phyloP scores from a whole-genome alignment of 2,888 invertebrate genomes.

The Coleophora deauratella region DNA sequence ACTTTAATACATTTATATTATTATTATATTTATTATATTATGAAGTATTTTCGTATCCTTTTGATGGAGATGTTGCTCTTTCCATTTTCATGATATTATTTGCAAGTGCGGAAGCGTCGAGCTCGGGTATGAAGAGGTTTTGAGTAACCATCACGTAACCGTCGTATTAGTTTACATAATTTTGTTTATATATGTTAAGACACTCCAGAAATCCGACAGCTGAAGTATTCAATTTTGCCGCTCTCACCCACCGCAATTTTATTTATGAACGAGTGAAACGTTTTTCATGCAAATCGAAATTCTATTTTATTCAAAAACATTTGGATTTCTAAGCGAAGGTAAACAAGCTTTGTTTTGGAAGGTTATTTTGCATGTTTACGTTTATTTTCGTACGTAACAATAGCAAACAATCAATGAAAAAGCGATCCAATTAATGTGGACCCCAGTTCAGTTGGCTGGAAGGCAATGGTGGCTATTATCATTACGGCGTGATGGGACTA shows the following conservation, averaged over 20 bases:
- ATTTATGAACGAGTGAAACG: constrained; percentile 1
- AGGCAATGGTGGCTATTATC: constrained; percentile 48
- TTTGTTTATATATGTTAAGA: constrained; percentile 8
- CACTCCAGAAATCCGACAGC: too few species aligned
- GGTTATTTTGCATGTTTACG: constrained; percentile 6
- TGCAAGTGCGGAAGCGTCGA: constrained; percentile 3
- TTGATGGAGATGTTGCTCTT: constrained; percentile 31
- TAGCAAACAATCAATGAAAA: constrained; percentile 42
- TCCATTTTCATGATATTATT: constrained; percentile 19
- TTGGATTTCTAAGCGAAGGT: neutral
- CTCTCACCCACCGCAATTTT: too few species aligned
- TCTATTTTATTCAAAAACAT: neutral
- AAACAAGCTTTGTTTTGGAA: too few species aligned
- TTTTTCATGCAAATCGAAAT: constrained; percentile 2
- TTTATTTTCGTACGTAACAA: constrained; percentile 24
- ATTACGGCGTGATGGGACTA: constrained; percentile 37
- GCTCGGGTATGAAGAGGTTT: constrained; percentile 16
- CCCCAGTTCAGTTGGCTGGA: constrained; percentile 39
- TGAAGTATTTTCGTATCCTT: constrained; percentile 30
- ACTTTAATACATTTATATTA: too few species aligned
- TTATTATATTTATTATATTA: too few species aligned
- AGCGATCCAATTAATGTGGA: constrained; percentile 54
- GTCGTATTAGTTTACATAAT: constrained; percentile 13
- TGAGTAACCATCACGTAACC: constrained; percentile 16
- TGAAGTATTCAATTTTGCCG: constrained; percentile 1